Percentiles rank a stretch among this genome's conserved stretches.
phyloP scores from a whole-genome alignment of 2,797 vertebrate genomes.

The Intellagama lesueurii region DNA sequence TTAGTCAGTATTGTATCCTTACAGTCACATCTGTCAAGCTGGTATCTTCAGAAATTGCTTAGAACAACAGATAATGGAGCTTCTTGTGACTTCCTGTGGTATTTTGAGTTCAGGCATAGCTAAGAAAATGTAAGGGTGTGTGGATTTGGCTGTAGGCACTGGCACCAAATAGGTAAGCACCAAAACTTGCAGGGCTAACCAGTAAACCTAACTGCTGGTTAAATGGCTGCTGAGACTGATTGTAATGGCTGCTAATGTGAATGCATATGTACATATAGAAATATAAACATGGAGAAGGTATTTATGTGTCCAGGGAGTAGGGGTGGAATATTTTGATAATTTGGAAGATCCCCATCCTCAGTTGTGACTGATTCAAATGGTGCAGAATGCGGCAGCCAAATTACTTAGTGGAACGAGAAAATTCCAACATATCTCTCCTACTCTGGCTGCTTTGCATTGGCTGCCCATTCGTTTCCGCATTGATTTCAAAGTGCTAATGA shows the following conservation, averaged over 20 bases:
- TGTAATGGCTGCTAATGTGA: neutral
- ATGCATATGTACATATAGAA: neutral
- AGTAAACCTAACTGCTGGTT: neutral
- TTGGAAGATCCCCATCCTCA: neutral
- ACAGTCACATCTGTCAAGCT: neutral
- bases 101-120: neutral
- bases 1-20: neutral
- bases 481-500: too few species aligned
- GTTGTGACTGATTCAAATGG: neutral
- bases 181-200: neutral
- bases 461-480: too few species aligned
- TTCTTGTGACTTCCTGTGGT: neutral
- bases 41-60: neutral
- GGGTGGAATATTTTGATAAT: neutral
- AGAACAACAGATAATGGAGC: neutral
- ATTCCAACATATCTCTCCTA: too few species aligned
- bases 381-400: too few species aligned
- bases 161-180: neutral
- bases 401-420: too few species aligned
- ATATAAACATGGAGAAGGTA: neutral
- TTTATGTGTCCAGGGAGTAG: neutral
- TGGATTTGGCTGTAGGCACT: neutral
- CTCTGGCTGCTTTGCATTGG: too few species aligned
- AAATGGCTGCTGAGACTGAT: neutral
- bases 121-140: neutral